Base-by-base conservation (phyloP, 2,888 invertebrate genomes). In the Galeruca laticollis region DNA sequence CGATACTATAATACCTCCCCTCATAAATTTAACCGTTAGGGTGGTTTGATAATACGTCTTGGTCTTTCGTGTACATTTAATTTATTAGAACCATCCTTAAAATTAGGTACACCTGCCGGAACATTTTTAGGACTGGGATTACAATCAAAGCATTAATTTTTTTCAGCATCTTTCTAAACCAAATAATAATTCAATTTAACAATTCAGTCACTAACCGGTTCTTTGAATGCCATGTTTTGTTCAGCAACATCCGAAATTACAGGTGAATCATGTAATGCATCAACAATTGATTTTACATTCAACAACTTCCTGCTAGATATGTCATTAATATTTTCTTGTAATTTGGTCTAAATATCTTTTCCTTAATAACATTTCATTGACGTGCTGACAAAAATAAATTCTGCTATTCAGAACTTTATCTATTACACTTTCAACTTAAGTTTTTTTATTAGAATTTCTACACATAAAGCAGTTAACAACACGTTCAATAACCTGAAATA, bases 1-100 rank as follows among this genome's bases (percentile, higher is more conserved):
- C 4, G 37, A 40, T 13, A 9, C 37, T 40, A 40, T n/a, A 40
- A 40, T 40, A 40, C 40, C 40, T 40, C n/a, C 40, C 40, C 40
- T 40, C 40, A 40, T 40, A 40, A 40, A 40, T 40, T 40, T n/a
- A 40, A 40, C 4, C 40, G 40, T n/a, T 40, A n/a, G n/a, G n/a
- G n/a, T n/a, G n/a, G n/a, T n/a, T 40, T 40, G 40, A 40, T n/a
- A 2, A 13, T 11, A 40, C 40, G 40, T n/a, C 40, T 40, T 40
- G 40, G 40, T 40, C 40, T 40, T 40, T 40, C 40, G 40, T 40
- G 2, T 40, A 40, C 40, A 40, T 40, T 40, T n/a, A n/a, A n/a
- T 40, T 40, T 40, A n/a, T 40, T 13, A 40, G 40, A 13, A 11
- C 10, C 37, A 40, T 40, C 37, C 1, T 40, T 40, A 40, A 40